phyloP scores from a whole-genome alignment of 2,797 vertebrate species.

The Silurus aristotelis region DNA sequence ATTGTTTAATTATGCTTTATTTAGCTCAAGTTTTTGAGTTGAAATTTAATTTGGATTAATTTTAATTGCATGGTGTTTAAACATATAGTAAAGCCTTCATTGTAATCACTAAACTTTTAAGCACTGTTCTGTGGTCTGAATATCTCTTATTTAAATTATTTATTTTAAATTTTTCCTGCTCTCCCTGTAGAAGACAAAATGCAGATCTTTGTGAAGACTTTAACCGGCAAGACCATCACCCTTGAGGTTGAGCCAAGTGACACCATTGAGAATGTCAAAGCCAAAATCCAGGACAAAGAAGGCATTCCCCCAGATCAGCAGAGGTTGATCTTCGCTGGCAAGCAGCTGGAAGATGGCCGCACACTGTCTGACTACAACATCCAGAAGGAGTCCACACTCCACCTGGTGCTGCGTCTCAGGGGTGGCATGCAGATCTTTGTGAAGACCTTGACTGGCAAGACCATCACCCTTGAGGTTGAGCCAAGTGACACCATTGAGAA shows the following conservation, averaged over 20 bases:
- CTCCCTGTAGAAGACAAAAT: conserved; percentile 3
- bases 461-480: conserved; percentile 50
- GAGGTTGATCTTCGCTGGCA: conserved; percentile 75
- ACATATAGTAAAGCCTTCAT: no score
- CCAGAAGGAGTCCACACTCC: conserved; percentile 39
- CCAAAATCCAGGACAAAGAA: conserved; percentile 77
- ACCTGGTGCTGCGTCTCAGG: conserved; percentile 46
- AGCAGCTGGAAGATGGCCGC: conserved; percentile 73
- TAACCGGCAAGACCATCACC: conserved; percentile 70
- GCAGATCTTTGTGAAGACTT: conserved; percentile 73
- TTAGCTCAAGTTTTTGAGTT: not conserved
- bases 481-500: conserved; percentile 79
- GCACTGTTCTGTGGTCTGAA: no score
- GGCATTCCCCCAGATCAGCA: conserved; percentile 78
- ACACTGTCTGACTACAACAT: conserved; percentile 74
- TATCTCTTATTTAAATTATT: no score
- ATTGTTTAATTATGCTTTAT: no score
- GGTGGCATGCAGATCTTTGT: conserved; percentile 73
- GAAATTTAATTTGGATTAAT: not conserved
- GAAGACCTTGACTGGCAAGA: conserved; percentile 75
- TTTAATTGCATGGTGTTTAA: not conserved
- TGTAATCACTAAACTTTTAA: no score
- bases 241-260: conserved; percentile 67
- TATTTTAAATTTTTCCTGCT: no score
- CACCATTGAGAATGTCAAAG: conserved; percentile 77